phyloP scores from a whole-genome alignment of 2,888 invertebrate genomes.

The Athalia rosae region DNA sequence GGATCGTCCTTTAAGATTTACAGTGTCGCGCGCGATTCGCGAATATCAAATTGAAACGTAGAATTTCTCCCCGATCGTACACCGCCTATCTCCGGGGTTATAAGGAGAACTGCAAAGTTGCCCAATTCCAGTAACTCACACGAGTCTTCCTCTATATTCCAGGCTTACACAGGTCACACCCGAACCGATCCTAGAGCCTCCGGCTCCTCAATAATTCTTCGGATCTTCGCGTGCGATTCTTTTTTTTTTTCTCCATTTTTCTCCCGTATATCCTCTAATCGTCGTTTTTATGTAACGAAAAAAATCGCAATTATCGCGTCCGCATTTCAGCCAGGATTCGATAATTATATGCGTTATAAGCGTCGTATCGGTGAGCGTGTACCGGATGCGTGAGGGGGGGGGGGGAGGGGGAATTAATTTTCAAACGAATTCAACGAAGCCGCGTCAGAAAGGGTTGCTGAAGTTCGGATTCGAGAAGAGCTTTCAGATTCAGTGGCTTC shows the following conservation, averaged over 20 bases:
- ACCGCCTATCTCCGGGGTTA: conserved; percentile 26
- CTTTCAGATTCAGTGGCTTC: conserved; percentile 25
- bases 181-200: no score
- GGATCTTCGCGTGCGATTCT: no score
- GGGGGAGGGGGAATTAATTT: conserved; percentile 19
- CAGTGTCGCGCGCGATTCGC: conserved; percentile 48
- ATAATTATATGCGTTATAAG: no score
- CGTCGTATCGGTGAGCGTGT: no score
- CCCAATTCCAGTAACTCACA: conserved; percentile 47
- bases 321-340: no score
- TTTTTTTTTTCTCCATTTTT: no score
- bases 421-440: conserved; percentile 14
- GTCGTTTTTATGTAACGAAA: no score
- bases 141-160: conserved; percentile 9
- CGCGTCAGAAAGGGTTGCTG: background rate
- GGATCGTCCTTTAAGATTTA: conserved; percentile 45
- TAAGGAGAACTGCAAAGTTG: conserved; percentile 37
- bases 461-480: conserved; percentile 10
- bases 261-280: no score
- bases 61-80: conserved; percentile 48
- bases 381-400: no score
- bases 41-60: conserved; percentile 62
- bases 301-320: no score
- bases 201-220: no score
- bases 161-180: background rate